Evolutionary conservation across 2,113 vertebrate species (phyloP).

Genomic region (Ibidorhyncha struthersii): DNA sequence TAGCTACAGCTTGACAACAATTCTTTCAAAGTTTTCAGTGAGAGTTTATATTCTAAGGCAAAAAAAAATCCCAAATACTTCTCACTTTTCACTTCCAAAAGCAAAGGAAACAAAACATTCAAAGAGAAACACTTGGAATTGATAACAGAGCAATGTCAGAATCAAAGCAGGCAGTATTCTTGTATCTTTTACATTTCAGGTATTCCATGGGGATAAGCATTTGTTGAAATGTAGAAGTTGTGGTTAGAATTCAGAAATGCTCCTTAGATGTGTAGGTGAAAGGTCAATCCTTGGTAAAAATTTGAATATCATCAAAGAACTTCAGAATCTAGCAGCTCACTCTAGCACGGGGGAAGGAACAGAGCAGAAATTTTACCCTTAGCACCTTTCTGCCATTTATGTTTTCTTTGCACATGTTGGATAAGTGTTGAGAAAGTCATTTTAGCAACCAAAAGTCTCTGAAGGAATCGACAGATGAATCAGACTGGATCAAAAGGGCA

Average conservation of each 20-base stretch:
- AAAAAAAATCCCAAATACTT: neutral
- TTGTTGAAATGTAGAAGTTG: neutral
- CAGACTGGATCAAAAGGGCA: neutral
- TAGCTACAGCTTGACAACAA: neutral
- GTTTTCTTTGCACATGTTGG: neutral
- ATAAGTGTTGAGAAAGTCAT: neutral
- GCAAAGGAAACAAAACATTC: constrained; percentile 5
- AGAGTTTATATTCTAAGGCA: neutral
- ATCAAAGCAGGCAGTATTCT: constrained; percentile 42
- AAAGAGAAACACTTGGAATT: constrained; percentile 20
- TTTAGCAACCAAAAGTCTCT: neutral
- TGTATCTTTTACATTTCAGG: constrained; percentile 18
- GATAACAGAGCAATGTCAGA: constrained; percentile 29
- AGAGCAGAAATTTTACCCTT: neutral
- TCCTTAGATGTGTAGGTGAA: constrained; percentile 24
- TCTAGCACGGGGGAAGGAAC: neutral
- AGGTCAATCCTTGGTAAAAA: neutral
- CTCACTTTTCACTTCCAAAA: constrained; percentile 18
- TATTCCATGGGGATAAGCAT: constrained; percentile 13
- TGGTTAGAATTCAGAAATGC: constrained; percentile 21
- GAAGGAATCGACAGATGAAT: neutral
- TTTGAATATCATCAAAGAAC: constrained; percentile 39
- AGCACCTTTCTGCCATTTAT: neutral
- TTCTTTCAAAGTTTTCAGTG: neutral
- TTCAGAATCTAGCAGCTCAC: neutral